These are phyloP conservation scores for Strigamia crassipes DNA, from an alignment of 2,888 invertebrate genomes.

Conservation along the genomic window DNA sequence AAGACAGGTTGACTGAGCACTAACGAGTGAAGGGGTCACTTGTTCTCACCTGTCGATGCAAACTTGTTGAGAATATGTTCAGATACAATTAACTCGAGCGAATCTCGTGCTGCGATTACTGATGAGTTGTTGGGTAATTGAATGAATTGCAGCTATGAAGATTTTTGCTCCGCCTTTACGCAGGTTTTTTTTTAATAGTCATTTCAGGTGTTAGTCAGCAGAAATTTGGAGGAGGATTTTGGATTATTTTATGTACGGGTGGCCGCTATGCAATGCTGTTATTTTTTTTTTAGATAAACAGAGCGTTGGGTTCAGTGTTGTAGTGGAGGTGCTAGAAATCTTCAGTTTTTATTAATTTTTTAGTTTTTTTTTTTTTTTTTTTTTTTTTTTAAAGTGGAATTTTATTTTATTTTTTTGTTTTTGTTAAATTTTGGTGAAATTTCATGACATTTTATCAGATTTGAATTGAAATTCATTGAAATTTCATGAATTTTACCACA, in stretches of 20 bases:
- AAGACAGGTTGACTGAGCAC: slow-evolving; percentile 17
- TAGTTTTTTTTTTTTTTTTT: too few species aligned
- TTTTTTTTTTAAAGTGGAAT: too few species aligned
- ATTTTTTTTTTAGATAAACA: too few species aligned
- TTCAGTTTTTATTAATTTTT: background rate
- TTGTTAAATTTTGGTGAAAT: too few species aligned
- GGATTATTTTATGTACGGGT: background rate
- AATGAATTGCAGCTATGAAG: background rate
- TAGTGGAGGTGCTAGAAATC: background rate
- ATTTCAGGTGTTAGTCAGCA: background rate
- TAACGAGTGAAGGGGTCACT: slow-evolving; percentile 17
- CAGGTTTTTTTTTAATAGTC: background rate
- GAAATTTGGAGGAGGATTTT: background rate
- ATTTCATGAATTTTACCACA: too few species aligned
- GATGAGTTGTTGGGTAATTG: background rate
- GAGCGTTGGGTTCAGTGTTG: too few species aligned
- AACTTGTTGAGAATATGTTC: background rate
- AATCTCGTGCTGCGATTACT: background rate
- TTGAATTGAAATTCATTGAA: too few species aligned
- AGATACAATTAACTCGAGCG: slow-evolving; percentile 7
- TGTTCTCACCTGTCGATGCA: slow-evolving; percentile 22
- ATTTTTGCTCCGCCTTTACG: background rate
- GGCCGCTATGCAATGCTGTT: too few species aligned
- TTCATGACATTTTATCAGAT: too few species aligned
- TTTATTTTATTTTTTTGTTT: too few species aligned